A percentile compares a stretch with the other conserved stretches of the same genome.
These are phyloP conservation scores for Axis porcinus DNA, from an alignment of 2,113 vertebrate species.

Conservation along the genomic window DNA sequence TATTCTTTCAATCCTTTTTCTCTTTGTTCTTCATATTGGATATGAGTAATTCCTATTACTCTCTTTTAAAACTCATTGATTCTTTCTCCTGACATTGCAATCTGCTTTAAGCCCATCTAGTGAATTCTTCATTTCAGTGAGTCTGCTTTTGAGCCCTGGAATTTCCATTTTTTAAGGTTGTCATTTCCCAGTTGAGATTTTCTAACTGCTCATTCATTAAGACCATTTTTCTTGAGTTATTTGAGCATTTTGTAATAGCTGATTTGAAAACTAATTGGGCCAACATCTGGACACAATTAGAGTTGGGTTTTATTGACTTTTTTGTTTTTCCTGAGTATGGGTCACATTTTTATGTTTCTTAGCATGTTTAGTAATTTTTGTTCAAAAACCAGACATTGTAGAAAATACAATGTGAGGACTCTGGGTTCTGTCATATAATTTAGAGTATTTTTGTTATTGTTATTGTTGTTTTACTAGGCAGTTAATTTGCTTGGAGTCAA, in stretches of 20 bases:
- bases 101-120: neutral
- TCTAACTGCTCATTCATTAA: neutral
- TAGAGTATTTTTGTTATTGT: neutral
- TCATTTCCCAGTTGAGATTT: neutral
- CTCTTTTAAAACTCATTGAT: neutral
- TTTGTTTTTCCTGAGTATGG: neutral
- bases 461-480: neutral
- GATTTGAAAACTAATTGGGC: neutral
- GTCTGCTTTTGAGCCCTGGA: slow-evolving; percentile 5
- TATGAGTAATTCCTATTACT: neutral
- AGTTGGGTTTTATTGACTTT: neutral
- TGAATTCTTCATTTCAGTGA: neutral
- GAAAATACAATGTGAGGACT: neutral
- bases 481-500: neutral
- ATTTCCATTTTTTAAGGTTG: neutral
- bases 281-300: slow-evolving; percentile 11
- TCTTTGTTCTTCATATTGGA: neutral
- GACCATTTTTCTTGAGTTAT: neutral
- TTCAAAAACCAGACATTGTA: slow-evolving; percentile 1
- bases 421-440: neutral
- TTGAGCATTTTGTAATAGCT: slow-evolving; percentile 22
- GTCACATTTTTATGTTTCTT: slow-evolving; percentile 3
- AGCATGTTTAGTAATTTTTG: slow-evolving; percentile 29
- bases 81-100: neutral
- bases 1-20: neutral